Evolutionary conservation across 2,888 invertebrate genomes (phyloP), one percentile per base, ranked within the genome.

Genomic region (Ernsta delagoae): DNA sequence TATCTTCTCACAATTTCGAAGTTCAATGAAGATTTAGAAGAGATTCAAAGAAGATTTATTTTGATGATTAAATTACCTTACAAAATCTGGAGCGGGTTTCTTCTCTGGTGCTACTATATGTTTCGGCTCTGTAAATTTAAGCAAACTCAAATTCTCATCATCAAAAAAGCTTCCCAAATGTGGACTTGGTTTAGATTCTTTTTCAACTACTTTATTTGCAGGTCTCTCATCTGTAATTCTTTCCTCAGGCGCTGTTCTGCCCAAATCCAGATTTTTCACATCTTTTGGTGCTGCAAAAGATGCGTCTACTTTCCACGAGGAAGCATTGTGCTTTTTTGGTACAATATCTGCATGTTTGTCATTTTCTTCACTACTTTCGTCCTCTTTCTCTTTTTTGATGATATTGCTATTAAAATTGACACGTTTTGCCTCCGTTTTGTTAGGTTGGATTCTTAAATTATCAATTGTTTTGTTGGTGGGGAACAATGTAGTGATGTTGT

Each of bases 161-260:
- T 94, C 94, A 72, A 90, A 89, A 72, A 88, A 88, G 48, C 83
- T 86, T 12, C 91, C 93, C 41, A 95, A 73, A 75, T 91, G 94
- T 8, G 89, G 93, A 77, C 95, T 95, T 2, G 94, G 94, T 64
- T 85, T 90, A 71, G 95, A 95, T 57, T 87, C 86, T 16, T 83
- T 83, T 9, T 75, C 76, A 36, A 73, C 75, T 59, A 2, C 60
- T n/a, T 61, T 48, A 61, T 24, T 70, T 45, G 5, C 9, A 36
- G 64, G 72, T n/a, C 72, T 72, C 12, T 63, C 48, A n/a, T 64
- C 68, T 4, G 66, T 9, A 9, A 45, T 8, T 41, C 48, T 12
- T 56, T 78, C 77, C 50, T 77, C 76, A 4, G 71, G 69, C 11
- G 74, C 74, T 8, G 77, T 81, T 5, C 31, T 71, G 36, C 79